phyloP scores from a whole-genome alignment of 2,888 invertebrate species.

The Synanthedon formicaeformis region DNA sequence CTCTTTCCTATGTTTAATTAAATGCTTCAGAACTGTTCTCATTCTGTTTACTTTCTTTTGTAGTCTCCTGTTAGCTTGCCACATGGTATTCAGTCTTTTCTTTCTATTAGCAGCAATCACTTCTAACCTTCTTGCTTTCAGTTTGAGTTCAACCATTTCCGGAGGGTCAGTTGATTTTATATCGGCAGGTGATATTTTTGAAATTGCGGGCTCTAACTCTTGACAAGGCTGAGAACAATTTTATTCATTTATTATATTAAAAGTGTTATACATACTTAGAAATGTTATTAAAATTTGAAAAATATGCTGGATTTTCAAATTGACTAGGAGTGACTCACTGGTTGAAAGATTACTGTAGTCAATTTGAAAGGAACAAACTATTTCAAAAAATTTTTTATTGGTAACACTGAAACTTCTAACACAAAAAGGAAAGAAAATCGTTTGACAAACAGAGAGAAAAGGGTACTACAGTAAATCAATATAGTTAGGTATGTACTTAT shows the following conservation, averaged over 20 bases:
- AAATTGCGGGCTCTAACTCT: slow-evolving; percentile 34
- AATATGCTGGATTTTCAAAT: too few relatives aligned
- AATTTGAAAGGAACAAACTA: too few relatives aligned
- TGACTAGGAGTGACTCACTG: too few relatives aligned
- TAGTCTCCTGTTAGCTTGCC: slow-evolving; percentile 34
- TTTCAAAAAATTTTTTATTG: too few relatives aligned
- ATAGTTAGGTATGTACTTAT: too few relatives aligned
- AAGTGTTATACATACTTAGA: neutral
- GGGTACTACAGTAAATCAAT: too few relatives aligned
- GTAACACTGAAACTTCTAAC: too few relatives aligned
- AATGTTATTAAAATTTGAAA: too few relatives aligned
- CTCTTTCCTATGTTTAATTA: slow-evolving; percentile 27
- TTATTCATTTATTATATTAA: neutral
- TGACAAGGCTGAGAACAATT: slow-evolving; percentile 36
- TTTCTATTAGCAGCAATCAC: slow-evolving; percentile 39
- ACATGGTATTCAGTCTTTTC: slow-evolving; percentile 33
- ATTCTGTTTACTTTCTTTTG: slow-evolving; percentile 33
- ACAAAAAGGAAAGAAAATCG: too few relatives aligned
- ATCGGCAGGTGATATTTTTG: slow-evolving; percentile 22
- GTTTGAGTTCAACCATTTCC: slow-evolving; percentile 40
- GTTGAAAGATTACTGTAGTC: too few relatives aligned
- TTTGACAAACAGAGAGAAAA: too few relatives aligned
- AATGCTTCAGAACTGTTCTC: slow-evolving; percentile 36
- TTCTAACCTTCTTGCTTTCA: slow-evolving; percentile 39
- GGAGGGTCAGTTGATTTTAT: slow-evolving; percentile 32